Conservation (phyloP, 2,113 vertebrate genomes). For the Balaeniceps rex region DNA sequence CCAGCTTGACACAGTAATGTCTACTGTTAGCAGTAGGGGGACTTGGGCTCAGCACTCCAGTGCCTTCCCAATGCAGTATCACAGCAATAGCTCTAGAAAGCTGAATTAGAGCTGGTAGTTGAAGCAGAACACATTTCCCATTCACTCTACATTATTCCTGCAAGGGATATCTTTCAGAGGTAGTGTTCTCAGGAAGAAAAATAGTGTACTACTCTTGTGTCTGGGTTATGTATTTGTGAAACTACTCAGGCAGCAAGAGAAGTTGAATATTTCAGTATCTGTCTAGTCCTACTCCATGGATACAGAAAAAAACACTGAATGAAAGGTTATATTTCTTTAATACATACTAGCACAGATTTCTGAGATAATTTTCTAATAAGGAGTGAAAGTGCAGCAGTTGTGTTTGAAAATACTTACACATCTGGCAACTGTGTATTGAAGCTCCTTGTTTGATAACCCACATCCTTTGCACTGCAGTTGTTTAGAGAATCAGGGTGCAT, state of each 20-base stretch:
- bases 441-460: neutral
- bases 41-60: neutral
- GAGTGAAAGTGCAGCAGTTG: neutral
- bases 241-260: slow-evolving; percentile 27
- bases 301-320: neutral
- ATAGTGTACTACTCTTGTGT: neutral
- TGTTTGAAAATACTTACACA: neutral
- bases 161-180: slow-evolving; percentile 24
- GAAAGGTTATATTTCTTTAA: neutral
- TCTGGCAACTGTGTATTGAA: neutral
- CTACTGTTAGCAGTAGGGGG: neutral
- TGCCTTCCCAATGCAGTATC: neutral
- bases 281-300: neutral
- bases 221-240: slow-evolving; percentile 31
- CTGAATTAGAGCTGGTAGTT: slow-evolving; percentile 3
- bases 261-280: slow-evolving; percentile 45
- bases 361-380: neutral
- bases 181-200: slow-evolving; percentile 15
- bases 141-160: slow-evolving; percentile 28
- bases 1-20: neutral
- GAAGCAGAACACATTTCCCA: slow-evolving; percentile 36
- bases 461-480: neutral
- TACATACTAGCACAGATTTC: neutral
- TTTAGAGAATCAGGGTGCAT: neutral
- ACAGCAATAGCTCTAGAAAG: slow-evolving; percentile 10